These are phyloP conservation scores for Ormia ochracea DNA, from an alignment of 2,888 invertebrate genomes.

Conservation along the genomic window DNA sequence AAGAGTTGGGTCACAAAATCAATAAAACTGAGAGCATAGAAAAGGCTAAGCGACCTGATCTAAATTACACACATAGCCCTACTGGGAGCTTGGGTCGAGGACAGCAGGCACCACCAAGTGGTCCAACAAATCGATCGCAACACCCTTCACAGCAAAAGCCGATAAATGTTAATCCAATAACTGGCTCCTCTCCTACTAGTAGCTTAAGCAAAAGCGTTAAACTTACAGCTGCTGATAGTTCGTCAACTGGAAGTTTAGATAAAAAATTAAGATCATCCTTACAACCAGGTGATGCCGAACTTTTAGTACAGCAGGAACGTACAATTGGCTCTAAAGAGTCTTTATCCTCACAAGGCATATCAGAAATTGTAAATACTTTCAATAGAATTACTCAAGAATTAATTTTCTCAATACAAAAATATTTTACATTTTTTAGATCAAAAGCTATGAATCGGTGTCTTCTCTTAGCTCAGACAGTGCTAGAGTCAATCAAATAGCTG, in stretches of 20 bases:
- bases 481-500: constrained; percentile 73
- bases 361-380: constrained; percentile 71
- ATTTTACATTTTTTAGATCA: constrained; percentile 77
- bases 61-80: constrained; percentile 70
- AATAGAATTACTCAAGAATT: neutral
- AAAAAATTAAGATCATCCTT: constrained; percentile 71
- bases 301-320: constrained; percentile 65
- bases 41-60: constrained; percentile 71
- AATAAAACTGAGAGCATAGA: constrained; percentile 76
- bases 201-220: constrained; percentile 71
- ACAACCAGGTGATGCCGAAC: constrained; percentile 69
- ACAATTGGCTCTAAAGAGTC: constrained; percentile 77
- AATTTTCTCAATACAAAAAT: neutral
- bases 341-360: constrained; percentile 76
- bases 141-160: constrained; percentile 43
- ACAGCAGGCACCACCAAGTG: constrained; percentile 64
- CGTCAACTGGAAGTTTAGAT: constrained; percentile 73
- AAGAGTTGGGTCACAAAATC: constrained; percentile 76
- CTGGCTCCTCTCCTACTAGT: constrained; percentile 75
- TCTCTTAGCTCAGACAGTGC: constrained; percentile 81
- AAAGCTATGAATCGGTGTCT: constrained; percentile 82
- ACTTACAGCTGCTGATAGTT: constrained; percentile 70
- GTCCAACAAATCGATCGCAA: constrained; percentile 39
- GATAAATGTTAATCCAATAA: constrained; percentile 56
- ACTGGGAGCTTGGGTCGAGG: constrained; percentile 76